These are phyloP conservation scores for Autographa pulchrina DNA, from an alignment of 2,888 invertebrate species.

Conservation along the genomic window DNA sequence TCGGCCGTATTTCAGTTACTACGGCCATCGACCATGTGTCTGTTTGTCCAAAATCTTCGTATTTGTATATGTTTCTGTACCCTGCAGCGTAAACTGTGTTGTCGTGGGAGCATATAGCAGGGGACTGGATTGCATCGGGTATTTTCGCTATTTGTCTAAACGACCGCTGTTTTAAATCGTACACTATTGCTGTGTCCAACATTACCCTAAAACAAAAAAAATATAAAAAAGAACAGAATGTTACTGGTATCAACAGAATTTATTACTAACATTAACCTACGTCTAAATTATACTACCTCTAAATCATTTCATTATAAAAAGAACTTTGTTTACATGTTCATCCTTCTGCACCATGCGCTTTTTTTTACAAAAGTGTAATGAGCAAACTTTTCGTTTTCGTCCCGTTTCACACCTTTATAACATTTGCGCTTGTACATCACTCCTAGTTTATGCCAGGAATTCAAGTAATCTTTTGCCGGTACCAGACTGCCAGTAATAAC, in stretches of 20 bases:
- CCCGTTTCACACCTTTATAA: too few relatives aligned
- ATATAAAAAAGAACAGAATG: not conserved
- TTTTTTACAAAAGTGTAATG: too few relatives aligned
- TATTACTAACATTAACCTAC: too few relatives aligned
- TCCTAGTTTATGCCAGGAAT: too few relatives aligned
- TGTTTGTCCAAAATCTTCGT: constrained; percentile 65
- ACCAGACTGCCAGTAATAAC: too few relatives aligned
- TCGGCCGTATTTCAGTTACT: constrained; percentile 69
- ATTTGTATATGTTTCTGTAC: constrained; percentile 75
- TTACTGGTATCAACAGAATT: not conserved
- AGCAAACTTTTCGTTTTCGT: too few relatives aligned
- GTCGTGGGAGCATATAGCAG: constrained; percentile 76
- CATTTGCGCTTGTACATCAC: too few relatives aligned
- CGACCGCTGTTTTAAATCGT: constrained; percentile 75
- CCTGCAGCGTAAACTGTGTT: constrained; percentile 74
- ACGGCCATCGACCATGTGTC: constrained; percentile 71
- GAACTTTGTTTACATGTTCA: too few relatives aligned
- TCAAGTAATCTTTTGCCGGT: too few relatives aligned
- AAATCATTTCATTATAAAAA: too few relatives aligned
- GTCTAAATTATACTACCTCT: too few relatives aligned
- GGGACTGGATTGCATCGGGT: constrained; percentile 80
- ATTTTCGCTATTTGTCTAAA: constrained; percentile 73
- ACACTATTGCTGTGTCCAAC: constrained; percentile 73
- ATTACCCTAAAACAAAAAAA: constrained; percentile 74
- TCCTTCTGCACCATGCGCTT: too few relatives aligned